Evolutionary conservation across 2,888 invertebrate genomes (phyloP).

Genomic region (Hartigia nigra): DNA sequence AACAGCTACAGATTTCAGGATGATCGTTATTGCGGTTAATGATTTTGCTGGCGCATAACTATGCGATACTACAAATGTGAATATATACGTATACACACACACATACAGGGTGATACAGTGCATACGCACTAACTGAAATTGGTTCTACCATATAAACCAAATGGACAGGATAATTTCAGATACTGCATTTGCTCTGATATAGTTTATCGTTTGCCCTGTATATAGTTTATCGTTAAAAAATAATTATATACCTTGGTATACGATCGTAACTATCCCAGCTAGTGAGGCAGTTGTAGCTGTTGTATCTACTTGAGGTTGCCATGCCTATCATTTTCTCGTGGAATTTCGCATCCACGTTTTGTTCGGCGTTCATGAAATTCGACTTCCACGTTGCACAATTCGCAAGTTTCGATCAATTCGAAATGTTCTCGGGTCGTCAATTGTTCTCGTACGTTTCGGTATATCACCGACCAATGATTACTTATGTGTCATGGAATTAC

Average conservation of each 20-base stretch:
- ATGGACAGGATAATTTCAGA: background rate
- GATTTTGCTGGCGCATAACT: too few relatives aligned
- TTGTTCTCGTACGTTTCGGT: background rate
- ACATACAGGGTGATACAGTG: background rate
- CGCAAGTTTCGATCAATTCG: background rate
- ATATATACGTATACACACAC: background rate
- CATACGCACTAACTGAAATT: background rate
- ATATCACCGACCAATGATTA: background rate
- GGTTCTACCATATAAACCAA: background rate
- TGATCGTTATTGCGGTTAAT: too few relatives aligned
- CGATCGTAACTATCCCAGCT: constrained; percentile 93
- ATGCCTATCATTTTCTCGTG: constrained; percentile 61
- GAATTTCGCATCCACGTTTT: background rate
- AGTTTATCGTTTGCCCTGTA: background rate
- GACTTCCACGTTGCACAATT: background rate
- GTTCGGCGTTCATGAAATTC: background rate
- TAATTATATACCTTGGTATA: constrained; percentile 80
- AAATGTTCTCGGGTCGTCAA: background rate
- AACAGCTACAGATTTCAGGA: too few relatives aligned
- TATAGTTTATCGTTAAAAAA: background rate
- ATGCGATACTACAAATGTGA: background rate
- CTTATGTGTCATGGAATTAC: background rate
- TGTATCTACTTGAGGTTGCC: constrained; percentile 83
- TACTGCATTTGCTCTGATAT: background rate
- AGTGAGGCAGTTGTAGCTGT: constrained; percentile 88